Base-by-base conservation (phyloP, 2,113 vertebrate species). In the Tyrannus savana region DNA sequence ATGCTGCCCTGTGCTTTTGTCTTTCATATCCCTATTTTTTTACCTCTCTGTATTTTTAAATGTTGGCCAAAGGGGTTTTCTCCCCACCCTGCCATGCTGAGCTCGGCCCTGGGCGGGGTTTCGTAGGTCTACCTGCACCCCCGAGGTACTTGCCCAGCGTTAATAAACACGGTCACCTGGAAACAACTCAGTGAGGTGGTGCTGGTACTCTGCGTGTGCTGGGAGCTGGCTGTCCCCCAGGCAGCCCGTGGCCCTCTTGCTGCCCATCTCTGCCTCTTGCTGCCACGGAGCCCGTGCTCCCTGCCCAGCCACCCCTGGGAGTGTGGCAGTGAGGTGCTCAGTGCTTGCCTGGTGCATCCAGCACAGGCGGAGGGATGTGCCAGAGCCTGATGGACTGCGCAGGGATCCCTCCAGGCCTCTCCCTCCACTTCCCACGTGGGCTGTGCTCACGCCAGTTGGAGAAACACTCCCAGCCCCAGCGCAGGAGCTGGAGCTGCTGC, bases 21-120 rank as follows among this genome's bases (percentile, higher is more conserved):
- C 27, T n/a, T 64, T 56, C 33, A 10, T 19, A 11, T 19, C 37
- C 10, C 28, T 10, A 0, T 49, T 67, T 86, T 80, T 73, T 19
- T 64, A 33, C n/a, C 12, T 77, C 5, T 28, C 12, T 17, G 7
- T 52, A 41, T 41, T 37, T 81, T 69, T 46, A 22, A 24, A 14
- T 44, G 30, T 60, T 35, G 19, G 30, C n/a, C n/a, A 4, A 27
- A 47, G 23, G 19, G 24, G 4, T 11, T 78, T 87, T 77, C 17
- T 75, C 2, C 0, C 3, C 4, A 15, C 41, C 22, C 28, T 17
- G 31, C 56, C 16, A 7, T 6, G 6, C 62, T 23, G 42, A 78
- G 42, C 62, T 15, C 11, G 3, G 5, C 30, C 3, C 0, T 0
- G 0, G 9, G 15, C 17, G 1, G 1, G 1, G 1, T 52, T 87